Base-by-base conservation (phyloP, 2,888 invertebrate genomes). In the Dicyrtomina minuta region DNA sequence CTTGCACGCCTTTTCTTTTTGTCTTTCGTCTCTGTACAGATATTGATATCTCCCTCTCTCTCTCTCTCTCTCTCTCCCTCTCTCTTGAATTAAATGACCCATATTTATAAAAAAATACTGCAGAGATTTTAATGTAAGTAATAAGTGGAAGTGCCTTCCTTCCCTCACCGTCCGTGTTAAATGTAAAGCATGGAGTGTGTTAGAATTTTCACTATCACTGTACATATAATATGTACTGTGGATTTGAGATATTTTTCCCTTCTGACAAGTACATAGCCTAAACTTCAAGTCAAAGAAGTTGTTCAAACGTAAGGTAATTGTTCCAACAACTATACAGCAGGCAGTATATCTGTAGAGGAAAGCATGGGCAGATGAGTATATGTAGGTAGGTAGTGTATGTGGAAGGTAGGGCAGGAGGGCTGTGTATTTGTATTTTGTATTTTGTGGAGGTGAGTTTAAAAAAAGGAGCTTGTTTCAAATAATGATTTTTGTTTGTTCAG, bases 391-490 rank as follows among this genome's bases (percentile, higher is more conserved):
- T 33, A 33, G 33, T 33, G 8, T n/a, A n/a, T n/a, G n/a, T n/a
- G 24, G 55, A 26, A 15, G 55, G 15, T 26, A n/a, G 55, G 27
- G 55, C 20, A 53, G 22, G 51, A 20, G 17, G 51, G n/a, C n/a
- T n/a, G n/a, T n/a, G n/a, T n/a, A n/a, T n/a, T n/a, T n/a, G n/a
- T n/a, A n/a, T n/a, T n/a, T n/a, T n/a, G n/a, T n/a, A n/a, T n/a
- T n/a, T 12, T 17, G 22, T 20, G 17, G 49, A 49, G n/a, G 12
- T 20, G 22, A 20, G 20, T 4, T 8, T 26, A 55, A 22, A 55
- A 53, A 53, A 55, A 55, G 55, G 27, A 55, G 55, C 55, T 55
- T 55, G 55, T 55, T n/a, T n/a, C n/a, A n/a, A n/a, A n/a, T n/a
- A n/a, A n/a, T n/a, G n/a, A n/a, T n/a, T n/a, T n/a, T 55, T 26